A percentile compares a stretch with the other conserved stretches of the same genome.
These are phyloP conservation scores for Rugalucina vietnamica DNA, from an alignment of 2,888 invertebrate species.

Conservation along the genomic window DNA sequence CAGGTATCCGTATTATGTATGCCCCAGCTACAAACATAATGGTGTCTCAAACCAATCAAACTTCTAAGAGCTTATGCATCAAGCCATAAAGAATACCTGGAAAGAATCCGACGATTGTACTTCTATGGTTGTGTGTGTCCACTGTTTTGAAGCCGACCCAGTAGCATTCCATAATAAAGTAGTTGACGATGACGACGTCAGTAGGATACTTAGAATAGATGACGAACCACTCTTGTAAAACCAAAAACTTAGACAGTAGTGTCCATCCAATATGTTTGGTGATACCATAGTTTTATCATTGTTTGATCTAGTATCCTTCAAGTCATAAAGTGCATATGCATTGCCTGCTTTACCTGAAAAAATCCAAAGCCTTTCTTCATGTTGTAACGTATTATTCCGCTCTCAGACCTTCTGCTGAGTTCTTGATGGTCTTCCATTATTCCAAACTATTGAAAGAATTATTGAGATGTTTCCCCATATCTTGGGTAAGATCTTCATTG, in stretches of 20 bases:
- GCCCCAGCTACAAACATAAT: no score
- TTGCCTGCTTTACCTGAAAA: background rate
- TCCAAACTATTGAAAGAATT: no score
- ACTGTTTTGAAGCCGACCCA: background rate
- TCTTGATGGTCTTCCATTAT: no score
- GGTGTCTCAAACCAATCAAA: no score
- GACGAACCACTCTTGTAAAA: background rate
- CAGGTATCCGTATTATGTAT: no score
- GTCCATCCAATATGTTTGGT: background rate
- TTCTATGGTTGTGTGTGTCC: background rate
- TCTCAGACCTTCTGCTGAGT: no score
- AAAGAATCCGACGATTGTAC: background rate
- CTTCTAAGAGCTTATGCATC: no score
- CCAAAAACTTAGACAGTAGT: background rate
- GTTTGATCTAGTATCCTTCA: background rate
- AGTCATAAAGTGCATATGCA: background rate
- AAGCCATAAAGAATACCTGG: background rate
- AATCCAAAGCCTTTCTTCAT: no score
- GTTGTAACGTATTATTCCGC: no score
- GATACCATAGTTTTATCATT: background rate
- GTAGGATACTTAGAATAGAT: background rate
- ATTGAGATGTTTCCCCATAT: no score
- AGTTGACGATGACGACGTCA: background rate
- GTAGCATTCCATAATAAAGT: background rate
- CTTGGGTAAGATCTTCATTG: no score